Evolutionary conservation across 2,797 vertebrate species (phyloP).

Genomic region (Clarias laeviceps): DNA sequence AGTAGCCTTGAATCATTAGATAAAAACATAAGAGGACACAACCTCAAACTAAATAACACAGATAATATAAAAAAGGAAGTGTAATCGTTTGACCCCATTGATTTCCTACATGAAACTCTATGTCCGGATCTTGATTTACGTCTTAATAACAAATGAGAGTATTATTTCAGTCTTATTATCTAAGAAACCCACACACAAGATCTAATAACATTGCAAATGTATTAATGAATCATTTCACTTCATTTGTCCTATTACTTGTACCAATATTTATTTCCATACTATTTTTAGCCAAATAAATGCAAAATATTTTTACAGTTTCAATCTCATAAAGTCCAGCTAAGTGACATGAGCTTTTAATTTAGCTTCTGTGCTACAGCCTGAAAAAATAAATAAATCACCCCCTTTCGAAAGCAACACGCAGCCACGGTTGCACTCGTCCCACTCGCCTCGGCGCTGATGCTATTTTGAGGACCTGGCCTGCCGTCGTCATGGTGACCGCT

Average conservation of each 20-base stretch:
- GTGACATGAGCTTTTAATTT: background rate
- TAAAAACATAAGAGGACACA: background rate
- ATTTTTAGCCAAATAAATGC: background rate
- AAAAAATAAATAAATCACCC: background rate
- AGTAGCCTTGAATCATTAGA: background rate
- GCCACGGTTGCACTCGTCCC: constrained; percentile 53
- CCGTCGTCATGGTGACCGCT: constrained; percentile 70
- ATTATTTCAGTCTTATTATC: background rate
- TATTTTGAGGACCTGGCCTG: constrained; percentile 68
- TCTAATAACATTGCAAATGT: background rate
- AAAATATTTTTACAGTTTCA: background rate
- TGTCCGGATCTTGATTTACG: background rate
- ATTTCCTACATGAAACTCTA: background rate
- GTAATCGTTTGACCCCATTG: background rate
- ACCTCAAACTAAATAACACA: background rate
- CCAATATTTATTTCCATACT: background rate
- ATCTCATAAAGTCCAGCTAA: background rate
- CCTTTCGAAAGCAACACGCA: constrained; percentile 38
- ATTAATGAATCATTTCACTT: background rate
- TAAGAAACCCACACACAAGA: background rate
- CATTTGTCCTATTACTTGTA: too few relatives aligned
- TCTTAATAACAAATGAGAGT: background rate
- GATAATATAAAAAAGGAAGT: background rate
- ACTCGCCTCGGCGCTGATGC: constrained; percentile 60
- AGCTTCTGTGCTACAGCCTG: background rate